phyloP scores from a whole-genome alignment of 64 coral and sea anemone genomes.

The Stichodactyla mertensii region DNA sequence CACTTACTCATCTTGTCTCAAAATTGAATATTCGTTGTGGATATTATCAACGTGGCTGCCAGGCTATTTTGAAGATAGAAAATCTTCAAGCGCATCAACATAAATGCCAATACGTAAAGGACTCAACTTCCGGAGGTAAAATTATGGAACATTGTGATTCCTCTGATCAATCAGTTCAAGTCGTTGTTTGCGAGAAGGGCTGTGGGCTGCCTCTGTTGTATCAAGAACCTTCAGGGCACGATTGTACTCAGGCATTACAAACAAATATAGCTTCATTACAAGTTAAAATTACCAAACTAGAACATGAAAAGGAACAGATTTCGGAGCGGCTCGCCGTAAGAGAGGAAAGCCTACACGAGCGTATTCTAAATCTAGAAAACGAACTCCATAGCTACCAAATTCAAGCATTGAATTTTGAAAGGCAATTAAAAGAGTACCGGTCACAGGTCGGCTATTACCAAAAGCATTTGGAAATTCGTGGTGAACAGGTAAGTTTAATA shows the following conservation, averaged over 20 bases:
- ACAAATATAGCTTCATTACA: slow-evolving; percentile 89
- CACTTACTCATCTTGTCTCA: slow-evolving; percentile 72
- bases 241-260: slow-evolving; percentile 92
- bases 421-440: slow-evolving; percentile 88
- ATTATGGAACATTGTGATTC: slow-evolving; percentile 81
- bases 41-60: slow-evolving; percentile 86
- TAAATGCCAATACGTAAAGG: slow-evolving; percentile 77
- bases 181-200: slow-evolving; percentile 90
- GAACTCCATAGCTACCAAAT: slow-evolving; percentile 90
- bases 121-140: slow-evolving; percentile 52
- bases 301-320: slow-evolving; percentile 86
- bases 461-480: slow-evolving; percentile 67
- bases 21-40: slow-evolving; percentile 82
- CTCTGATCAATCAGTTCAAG: slow-evolving; percentile 75
- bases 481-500: slow-evolving; percentile 76
- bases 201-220: slow-evolving; percentile 84
- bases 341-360: slow-evolving; percentile 87
- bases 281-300: slow-evolving; percentile 83
- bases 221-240: slow-evolving; percentile 63
- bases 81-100: slow-evolving; percentile 74
- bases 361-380: slow-evolving; percentile 95
- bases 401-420: slow-evolving; percentile 97
- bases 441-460: slow-evolving; percentile 84
- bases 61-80: slow-evolving; percentile 74
- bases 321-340: slow-evolving; percentile 69